A percentile compares a stretch with the other conserved stretches of the same genome.
Evolutionary conservation across 2,113 vertebrate genomes (phyloP).

Genomic region (Tursiops truncatus): DNA sequence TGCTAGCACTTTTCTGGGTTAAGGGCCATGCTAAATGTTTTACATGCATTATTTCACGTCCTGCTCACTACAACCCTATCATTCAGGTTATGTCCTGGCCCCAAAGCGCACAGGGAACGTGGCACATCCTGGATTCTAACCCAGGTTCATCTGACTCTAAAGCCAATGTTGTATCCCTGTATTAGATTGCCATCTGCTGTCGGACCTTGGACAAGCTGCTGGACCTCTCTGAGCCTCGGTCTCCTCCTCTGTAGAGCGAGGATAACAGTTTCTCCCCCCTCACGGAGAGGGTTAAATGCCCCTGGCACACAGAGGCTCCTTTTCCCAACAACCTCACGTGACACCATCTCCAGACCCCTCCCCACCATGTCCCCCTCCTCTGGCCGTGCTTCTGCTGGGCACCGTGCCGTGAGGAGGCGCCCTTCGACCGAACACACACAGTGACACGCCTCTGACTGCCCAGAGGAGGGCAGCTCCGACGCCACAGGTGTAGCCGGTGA

Average conservation of each 20-base stretch:
- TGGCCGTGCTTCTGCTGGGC: not conserved
- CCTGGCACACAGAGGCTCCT: not conserved
- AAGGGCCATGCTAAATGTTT: not conserved
- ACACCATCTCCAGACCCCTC: not conserved
- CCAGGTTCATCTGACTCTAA: not conserved
- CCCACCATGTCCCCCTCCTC: not conserved
- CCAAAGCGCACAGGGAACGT: not conserved
- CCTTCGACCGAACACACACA: not conserved
- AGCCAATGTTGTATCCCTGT: rapidly evolving
- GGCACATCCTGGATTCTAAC: not conserved
- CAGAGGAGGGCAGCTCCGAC: not conserved
- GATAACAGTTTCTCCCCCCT: not conserved
- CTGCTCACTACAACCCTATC: not conserved
- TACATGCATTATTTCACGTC: not conserved
- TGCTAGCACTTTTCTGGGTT: not conserved
- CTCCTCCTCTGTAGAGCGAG: not conserved
- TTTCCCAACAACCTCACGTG: not conserved
- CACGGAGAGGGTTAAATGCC: not conserved
- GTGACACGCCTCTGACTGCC: not conserved
- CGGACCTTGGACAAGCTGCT: not conserved
- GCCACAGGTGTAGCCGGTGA: rapidly evolving
- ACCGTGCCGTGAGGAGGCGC: too few relatives aligned
- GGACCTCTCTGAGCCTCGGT: not conserved
- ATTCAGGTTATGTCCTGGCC: not conserved
- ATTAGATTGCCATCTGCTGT: too few relatives aligned